phyloP scores from a whole-genome alignment of 2,888 invertebrate species.

The Pharmacophagus antenor region DNA sequence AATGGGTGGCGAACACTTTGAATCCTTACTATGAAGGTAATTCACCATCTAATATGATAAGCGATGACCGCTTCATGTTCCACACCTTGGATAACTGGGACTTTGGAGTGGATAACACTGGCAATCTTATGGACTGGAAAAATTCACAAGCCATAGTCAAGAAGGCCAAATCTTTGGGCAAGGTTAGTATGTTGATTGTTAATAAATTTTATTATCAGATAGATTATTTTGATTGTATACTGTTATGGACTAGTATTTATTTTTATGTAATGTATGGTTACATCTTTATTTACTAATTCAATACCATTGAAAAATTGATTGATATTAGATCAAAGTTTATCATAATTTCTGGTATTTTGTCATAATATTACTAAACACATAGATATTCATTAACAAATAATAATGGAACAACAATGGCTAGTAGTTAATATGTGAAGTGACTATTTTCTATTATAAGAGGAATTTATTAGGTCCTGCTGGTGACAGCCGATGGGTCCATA shows the following conservation, averaged over 20 bases:
- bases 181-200: slow-evolving; percentile 53
- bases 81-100: slow-evolving; percentile 90
- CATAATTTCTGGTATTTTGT: too few relatives aligned
- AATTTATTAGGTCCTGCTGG: slow-evolving; percentile 78
- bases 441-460: too few relatives aligned
- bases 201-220: not conserved
- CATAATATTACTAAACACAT: too few relatives aligned
- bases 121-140: slow-evolving; percentile 87
- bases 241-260: not conserved
- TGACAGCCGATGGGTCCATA: slow-evolving; percentile 97
- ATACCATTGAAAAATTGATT: too few relatives aligned
- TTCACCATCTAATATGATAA: slow-evolving; percentile 84
- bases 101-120: slow-evolving; percentile 92
- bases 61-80: slow-evolving; percentile 92
- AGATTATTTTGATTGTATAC: not conserved
- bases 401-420: too few relatives aligned
- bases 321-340: too few relatives aligned
- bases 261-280: too few relatives aligned
- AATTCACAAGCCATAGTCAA: slow-evolving; percentile 85
- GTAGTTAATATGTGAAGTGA: not conserved
- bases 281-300: too few relatives aligned
- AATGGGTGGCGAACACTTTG: slow-evolving; percentile 92
- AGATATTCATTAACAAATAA: too few relatives aligned
- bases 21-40: slow-evolving; percentile 97
- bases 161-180: slow-evolving; percentile 69